phyloP scores from a whole-genome alignment of 2,888 invertebrate species.

The Tenthredo distinguenda region DNA sequence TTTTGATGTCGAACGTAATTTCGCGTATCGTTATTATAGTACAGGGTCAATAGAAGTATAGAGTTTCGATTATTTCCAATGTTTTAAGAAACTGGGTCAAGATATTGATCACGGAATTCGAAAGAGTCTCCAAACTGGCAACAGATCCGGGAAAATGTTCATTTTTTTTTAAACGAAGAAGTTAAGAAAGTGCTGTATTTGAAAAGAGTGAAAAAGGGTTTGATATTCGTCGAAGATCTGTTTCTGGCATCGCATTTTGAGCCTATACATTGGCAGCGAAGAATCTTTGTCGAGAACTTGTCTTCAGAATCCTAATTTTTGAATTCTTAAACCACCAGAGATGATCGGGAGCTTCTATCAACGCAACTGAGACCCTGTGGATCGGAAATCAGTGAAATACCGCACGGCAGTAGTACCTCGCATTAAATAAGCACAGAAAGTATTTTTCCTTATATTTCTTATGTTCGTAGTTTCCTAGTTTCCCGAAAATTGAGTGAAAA shows the following conservation, averaged over 20 bases:
- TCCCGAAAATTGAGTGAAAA: background rate
- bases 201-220: background rate
- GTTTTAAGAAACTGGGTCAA: background rate
- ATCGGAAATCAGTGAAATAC: background rate
- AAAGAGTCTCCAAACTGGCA: too few relatives aligned
- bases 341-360: background rate
- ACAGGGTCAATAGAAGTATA: background rate
- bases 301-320: background rate
- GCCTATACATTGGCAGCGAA: background rate
- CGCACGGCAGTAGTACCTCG: background rate
- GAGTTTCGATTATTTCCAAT: background rate
- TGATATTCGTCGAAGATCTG: background rate
- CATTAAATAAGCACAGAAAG: background rate
- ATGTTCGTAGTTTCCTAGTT: background rate
- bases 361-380: background rate
- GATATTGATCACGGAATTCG: too few relatives aligned
- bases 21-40: constrained; percentile 1
- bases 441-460: background rate
- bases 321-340: background rate
- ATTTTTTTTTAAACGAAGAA: background rate
- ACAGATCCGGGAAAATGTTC: too few relatives aligned
- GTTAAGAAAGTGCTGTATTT: background rate
- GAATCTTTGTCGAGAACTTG: background rate
- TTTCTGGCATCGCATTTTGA: background rate
- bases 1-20: background rate